These are phyloP conservation scores for Channa argus DNA, from an alignment of 2,113 vertebrate genomes.

Conservation along the genomic window DNA sequence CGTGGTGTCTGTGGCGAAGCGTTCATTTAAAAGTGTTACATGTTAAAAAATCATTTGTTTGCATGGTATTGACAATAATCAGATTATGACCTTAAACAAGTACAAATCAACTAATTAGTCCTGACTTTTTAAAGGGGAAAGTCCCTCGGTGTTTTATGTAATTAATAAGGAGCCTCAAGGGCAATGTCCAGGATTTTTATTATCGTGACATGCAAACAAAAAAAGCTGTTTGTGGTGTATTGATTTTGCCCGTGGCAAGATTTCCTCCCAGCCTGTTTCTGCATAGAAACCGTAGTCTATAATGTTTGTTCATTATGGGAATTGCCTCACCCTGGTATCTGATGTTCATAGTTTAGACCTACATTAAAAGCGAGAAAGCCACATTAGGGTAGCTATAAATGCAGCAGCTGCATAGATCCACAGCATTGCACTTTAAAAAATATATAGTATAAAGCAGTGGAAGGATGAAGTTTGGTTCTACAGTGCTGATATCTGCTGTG, in stretches of 20 bases:
- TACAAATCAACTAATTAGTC: too few relatives aligned
- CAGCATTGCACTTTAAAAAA: not conserved
- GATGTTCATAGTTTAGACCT: slow-evolving; percentile 1
- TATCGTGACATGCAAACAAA: not conserved
- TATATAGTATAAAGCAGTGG: not conserved
- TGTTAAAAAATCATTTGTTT: too few relatives aligned
- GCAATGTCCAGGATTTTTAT: not conserved
- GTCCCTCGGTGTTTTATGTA: not conserved
- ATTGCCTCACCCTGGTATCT: slow-evolving; percentile 11
- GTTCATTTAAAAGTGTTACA: not conserved
- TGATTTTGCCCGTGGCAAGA: slow-evolving; percentile 31
- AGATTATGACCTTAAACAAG: too few relatives aligned
- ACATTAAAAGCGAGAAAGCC: slow-evolving; percentile 12
- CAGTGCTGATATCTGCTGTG: not conserved
- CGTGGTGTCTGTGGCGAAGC: not conserved
- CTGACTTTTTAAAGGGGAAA: too few relatives aligned
- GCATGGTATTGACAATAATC: too few relatives aligned
- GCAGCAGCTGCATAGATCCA: slow-evolving; percentile 19
- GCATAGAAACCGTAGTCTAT: slow-evolving; percentile 29
- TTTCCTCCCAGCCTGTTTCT: slow-evolving; percentile 8
- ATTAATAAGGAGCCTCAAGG: not conserved
- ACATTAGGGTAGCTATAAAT: not conserved
- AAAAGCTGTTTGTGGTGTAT: slow-evolving; percentile 5
- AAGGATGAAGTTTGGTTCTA: not conserved
- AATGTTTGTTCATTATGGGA: slow-evolving; percentile 12